Evolutionary conservation across 2,888 invertebrate species (phyloP), one percentile per base, ranked within the genome.

Genomic region (Choristoneura rosaceana): DNA sequence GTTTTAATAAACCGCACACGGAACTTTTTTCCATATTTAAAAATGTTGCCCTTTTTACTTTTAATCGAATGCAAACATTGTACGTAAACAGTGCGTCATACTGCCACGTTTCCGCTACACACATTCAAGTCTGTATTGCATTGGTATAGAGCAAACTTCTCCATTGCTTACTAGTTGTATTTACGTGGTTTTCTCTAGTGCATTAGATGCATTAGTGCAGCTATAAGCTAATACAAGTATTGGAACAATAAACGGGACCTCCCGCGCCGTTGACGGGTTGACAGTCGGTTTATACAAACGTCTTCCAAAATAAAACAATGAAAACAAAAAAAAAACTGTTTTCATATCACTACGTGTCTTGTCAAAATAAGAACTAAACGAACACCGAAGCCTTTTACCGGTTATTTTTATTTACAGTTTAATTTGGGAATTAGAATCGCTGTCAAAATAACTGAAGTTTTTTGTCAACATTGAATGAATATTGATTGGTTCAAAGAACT

Each of bases 191-290:
- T 3, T 55, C 55, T 12, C 8, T 17, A 82, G 83, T 82, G 79
- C 67, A 75, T 71, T 75, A 70, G 70, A 75, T 81, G 84, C 86
- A 88, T 87, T 89, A 86, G 85, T 87, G 88, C 85, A 81, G 80
- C 80, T 78, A 82, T 81, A 74, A 79, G 75, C 76, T 79, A 80
- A 78, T 79, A 80, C 80, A 77, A 79, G 80, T 78, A 80, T 79
- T 79, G 82, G 82, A 79, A 85, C 85, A 76, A 85, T 85, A 85
- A 84, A 77, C 64, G 50, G 59, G 78, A 77, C 81, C 80, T 79
- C 78, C 78, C 78, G 74, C 69, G 67, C 50, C 62, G 55, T n/a
- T 38, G 59, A 58, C 63, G 67, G 70, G 70, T 73, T 71, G 75
- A 74, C 74, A 70, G 69, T 47, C 61, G 38, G 73, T 70, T 66